These are phyloP conservation scores for Uloborus plumipes DNA, from an alignment of 2,888 invertebrate species.

Conservation along the genomic window DNA sequence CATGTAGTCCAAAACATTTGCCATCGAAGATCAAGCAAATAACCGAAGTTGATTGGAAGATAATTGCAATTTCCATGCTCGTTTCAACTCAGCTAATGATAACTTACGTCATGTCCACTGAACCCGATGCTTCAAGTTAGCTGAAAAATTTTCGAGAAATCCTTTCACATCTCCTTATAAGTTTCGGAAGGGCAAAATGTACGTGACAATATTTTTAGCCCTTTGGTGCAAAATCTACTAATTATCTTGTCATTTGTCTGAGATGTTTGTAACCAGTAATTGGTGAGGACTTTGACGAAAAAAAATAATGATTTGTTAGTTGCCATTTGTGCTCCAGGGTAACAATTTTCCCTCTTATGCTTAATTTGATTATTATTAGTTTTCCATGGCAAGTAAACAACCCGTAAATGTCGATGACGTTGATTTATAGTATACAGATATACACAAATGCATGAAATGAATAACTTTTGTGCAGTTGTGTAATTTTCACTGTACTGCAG, in stretches of 20 bases:
- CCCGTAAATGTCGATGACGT: too few relatives aligned
- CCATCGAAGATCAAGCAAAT: too few relatives aligned
- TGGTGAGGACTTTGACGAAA: conserved; percentile 1
- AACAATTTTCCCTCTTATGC: not conserved
- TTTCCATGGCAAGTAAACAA: not conserved
- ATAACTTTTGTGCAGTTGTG: too few relatives aligned
- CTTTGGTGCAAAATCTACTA: not conserved
- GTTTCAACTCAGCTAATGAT: not conserved
- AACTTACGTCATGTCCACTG: not conserved
- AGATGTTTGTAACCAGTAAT: conserved; percentile 8
- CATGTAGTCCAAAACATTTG: too few relatives aligned
- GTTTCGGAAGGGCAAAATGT: not conserved
- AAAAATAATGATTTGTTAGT: not conserved
- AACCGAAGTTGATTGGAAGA: not conserved
- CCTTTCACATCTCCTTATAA: not conserved
- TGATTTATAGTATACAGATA: too few relatives aligned
- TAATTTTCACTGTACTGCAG: too few relatives aligned
- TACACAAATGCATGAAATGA: too few relatives aligned
- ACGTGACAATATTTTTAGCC: too few relatives aligned
- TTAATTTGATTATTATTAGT: not conserved
- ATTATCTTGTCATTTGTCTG: conserved; percentile 15
- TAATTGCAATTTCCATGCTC: not conserved
- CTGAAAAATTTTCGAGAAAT: not conserved
- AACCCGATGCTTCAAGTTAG: not conserved
- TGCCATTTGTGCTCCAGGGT: not conserved